Evolutionary conservation across 2,797 vertebrate species (phyloP).

Genomic region (Melanotaenia nigrans): DNA sequence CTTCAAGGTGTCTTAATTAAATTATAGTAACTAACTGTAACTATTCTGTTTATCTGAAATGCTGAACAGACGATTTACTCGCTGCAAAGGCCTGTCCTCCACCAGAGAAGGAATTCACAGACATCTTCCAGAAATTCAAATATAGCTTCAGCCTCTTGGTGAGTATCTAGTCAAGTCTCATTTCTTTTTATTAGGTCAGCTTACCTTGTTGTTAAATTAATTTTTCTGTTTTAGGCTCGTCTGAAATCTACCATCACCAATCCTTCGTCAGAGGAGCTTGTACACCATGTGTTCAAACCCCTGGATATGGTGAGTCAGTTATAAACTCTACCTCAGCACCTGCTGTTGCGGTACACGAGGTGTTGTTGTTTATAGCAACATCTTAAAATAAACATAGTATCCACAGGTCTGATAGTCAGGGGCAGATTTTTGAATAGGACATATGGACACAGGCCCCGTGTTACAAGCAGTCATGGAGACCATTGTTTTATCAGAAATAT

Average conservation of each 20-base stretch:
- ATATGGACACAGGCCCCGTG: neutral
- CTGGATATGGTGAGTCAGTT: slow-evolving; percentile 86
- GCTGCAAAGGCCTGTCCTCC: slow-evolving; percentile 83
- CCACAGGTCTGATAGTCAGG: neutral
- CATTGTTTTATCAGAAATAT: neutral
- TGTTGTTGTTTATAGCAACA: neutral
- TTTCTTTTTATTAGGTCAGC: neutral
- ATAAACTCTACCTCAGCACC: slow-evolving; percentile 12
- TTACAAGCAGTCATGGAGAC: neutral
- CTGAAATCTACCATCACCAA: slow-evolving; percentile 85
- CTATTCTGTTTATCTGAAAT: neutral
- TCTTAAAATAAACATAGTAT: slow-evolving; percentile 18
- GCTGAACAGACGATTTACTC: slow-evolving; percentile 81
- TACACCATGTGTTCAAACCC: slow-evolving; percentile 89
- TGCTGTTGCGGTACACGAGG: slow-evolving; percentile 14
- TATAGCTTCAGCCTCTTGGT: slow-evolving; percentile 92
- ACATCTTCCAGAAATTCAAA: slow-evolving; percentile 90
- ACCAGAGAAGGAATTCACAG: slow-evolving; percentile 83
- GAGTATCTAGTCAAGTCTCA: slow-evolving; percentile 52
- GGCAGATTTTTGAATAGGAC: neutral
- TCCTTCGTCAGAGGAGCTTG: slow-evolving; percentile 87
- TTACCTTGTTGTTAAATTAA: neutral
- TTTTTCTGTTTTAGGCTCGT: slow-evolving; percentile 77
- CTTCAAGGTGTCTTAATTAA: neutral
- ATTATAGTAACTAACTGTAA: neutral